Conservation (phyloP, 1,140 invertebrate genomes). For the Dreissena polymorpha region DNA sequence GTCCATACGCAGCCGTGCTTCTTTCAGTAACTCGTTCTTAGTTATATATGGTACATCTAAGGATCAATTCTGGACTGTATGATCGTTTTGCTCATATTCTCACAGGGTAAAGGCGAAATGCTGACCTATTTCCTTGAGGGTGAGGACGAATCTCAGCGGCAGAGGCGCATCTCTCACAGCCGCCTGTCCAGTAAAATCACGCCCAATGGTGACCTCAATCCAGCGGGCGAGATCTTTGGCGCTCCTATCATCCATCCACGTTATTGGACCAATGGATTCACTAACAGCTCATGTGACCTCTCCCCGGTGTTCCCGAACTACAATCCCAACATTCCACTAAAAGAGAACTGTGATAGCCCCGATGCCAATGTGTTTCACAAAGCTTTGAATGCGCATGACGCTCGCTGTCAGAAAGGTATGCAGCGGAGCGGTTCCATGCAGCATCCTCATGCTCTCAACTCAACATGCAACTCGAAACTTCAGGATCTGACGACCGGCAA, state of each 20-base stretch:
- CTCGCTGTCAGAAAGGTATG: too few species aligned
- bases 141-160: constrained; percentile 64
- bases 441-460: too few species aligned
- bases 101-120: constrained; percentile 75
- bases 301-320: too few species aligned
- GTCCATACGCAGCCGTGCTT: neutral
- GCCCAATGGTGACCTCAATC: neutral
- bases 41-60: neutral
- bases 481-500: too few species aligned
- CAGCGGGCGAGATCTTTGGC: constrained; percentile 23
- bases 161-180: constrained; percentile 58
- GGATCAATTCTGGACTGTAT: neutral
- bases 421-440: too few species aligned
- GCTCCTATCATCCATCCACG: constrained; percentile 14
- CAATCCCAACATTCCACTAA: too few species aligned
- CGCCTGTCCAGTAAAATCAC: constrained; percentile 18
- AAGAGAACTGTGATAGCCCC: too few species aligned
- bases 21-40: neutral
- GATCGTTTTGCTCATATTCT: constrained; percentile 13
- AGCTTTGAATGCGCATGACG: too few species aligned
- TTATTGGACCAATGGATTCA: constrained; percentile 16
- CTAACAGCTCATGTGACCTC: too few species aligned
- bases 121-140: constrained; percentile 73
- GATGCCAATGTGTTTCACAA: too few species aligned
- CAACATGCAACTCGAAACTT: too few species aligned